These are phyloP conservation scores for Mormyrus iriodes DNA, from an alignment of 2,113 vertebrate species.

Conservation along the genomic window DNA sequence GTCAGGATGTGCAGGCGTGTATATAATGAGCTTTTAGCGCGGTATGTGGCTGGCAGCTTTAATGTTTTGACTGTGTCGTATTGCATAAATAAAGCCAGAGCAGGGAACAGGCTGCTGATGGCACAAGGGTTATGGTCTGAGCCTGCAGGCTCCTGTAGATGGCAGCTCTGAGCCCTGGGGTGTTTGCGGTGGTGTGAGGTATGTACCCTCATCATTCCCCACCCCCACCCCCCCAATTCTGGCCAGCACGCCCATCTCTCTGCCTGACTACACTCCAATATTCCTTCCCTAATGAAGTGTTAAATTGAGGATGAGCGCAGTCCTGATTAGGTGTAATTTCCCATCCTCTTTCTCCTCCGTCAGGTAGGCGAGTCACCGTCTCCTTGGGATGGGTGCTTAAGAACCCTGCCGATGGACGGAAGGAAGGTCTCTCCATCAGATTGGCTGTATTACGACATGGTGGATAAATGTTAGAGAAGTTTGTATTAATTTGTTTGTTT, in stretches of 20 bases:
- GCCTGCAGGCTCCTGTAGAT: not conserved
- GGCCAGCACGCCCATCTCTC: constrained; percentile 20
- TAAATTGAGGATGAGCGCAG: constrained; percentile 40
- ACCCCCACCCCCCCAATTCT: constrained; percentile 20
- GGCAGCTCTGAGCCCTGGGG: not conserved
- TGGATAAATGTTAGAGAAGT: not conserved
- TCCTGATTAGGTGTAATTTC: constrained; percentile 45
- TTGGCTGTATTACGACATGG: not conserved
- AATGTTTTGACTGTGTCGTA: not conserved
- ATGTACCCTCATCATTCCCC: constrained; percentile 22
- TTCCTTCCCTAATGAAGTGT: constrained; percentile 42
- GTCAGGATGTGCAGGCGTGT: not conserved
- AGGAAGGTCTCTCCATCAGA: not conserved
- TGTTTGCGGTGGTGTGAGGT: not conserved
- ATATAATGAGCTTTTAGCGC: not conserved
- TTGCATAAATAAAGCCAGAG: not conserved
- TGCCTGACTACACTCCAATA: constrained; percentile 44
- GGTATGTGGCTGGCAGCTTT: not conserved
- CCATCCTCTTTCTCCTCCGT: constrained; percentile 28
- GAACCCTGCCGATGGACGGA: not conserved
- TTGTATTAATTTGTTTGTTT: not conserved
- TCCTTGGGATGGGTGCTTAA: constrained; percentile 21
- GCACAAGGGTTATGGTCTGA: not conserved
- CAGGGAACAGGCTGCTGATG: not conserved
- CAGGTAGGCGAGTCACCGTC: constrained; percentile 18